These are phyloP conservation scores for Yponomeuta plumbellus DNA, from an alignment of 2,888 invertebrate genomes.

Conservation along the genomic window DNA sequence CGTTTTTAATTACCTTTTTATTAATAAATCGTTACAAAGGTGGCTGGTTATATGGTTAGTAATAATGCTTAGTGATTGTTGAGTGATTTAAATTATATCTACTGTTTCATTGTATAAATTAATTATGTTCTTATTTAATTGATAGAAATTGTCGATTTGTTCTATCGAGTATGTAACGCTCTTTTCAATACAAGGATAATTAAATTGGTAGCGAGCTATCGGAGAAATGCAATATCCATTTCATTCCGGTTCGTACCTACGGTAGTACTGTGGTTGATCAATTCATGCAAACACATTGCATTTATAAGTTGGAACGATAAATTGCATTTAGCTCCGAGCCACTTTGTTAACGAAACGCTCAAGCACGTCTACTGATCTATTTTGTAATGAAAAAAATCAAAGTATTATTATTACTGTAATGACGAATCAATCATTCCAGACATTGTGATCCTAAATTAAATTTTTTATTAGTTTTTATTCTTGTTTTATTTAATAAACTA, in stretches of 20 bases:
- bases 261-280: background rate
- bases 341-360: constrained; percentile 1
- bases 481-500: constrained; percentile 40
- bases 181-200: background rate
- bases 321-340: constrained; percentile 25
- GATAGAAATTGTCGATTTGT: background rate
- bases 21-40: constrained; percentile 31
- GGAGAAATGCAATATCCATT: constrained; percentile 5
- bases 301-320: constrained; percentile 22
- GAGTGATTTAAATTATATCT: constrained; percentile 44
- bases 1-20: constrained; percentile 41
- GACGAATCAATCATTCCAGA: constrained; percentile 16
- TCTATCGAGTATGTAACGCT: background rate
- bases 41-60: constrained; percentile 36
- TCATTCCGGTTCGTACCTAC: background rate
- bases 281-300: constrained; percentile 16
- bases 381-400: constrained; percentile 15
- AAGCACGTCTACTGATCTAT: background rate
- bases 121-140: constrained; percentile 23
- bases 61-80: constrained; percentile 43
- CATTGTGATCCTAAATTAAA: constrained; percentile 72
- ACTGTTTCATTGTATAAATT: constrained; percentile 34
- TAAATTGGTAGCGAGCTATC: background rate
- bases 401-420: constrained; percentile 27
- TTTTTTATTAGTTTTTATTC: constrained; percentile 51